phyloP scores from a whole-genome alignment of 2,797 vertebrate genomes.

The Nothura maculosa region DNA sequence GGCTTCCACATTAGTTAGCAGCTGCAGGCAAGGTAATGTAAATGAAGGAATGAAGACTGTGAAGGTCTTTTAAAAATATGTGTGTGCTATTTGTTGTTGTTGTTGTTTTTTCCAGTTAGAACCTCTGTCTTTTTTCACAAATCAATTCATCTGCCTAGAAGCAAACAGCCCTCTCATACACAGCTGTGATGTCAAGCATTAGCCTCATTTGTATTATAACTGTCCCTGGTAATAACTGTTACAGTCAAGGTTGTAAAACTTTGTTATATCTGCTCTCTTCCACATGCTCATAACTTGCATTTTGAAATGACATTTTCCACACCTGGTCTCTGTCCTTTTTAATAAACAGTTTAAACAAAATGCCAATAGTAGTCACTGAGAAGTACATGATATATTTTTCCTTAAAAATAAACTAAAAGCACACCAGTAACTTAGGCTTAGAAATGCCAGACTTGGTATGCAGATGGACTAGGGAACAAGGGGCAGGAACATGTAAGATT shows the following conservation, averaged over 20 bases:
- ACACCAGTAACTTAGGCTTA: background rate
- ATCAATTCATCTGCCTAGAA: background rate
- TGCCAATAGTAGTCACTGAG: background rate
- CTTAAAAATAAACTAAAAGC: background rate
- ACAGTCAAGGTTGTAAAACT: background rate
- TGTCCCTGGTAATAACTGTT: background rate
- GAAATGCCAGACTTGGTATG: background rate
- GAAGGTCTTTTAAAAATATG: background rate
- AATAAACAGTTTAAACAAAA: background rate
- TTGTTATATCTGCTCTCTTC: background rate
- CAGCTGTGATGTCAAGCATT: background rate
- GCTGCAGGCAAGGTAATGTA: background rate
- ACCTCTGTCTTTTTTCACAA: background rate
- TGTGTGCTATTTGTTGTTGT: background rate
- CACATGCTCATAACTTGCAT: background rate
- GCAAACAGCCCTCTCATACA: background rate
- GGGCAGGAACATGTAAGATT: background rate
- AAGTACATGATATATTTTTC: background rate
- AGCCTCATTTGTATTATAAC: background rate
- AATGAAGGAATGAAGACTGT: background rate
- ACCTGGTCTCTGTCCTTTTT: background rate
- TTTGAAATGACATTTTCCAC: background rate
- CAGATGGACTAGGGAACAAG: background rate
- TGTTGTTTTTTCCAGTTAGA: background rate
- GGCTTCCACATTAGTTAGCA: background rate